Evolutionary conservation across 1,140 invertebrate species (phyloP), one percentile per base, ranked within the genome.

Genomic region (Halictus rubicundus): DNA sequence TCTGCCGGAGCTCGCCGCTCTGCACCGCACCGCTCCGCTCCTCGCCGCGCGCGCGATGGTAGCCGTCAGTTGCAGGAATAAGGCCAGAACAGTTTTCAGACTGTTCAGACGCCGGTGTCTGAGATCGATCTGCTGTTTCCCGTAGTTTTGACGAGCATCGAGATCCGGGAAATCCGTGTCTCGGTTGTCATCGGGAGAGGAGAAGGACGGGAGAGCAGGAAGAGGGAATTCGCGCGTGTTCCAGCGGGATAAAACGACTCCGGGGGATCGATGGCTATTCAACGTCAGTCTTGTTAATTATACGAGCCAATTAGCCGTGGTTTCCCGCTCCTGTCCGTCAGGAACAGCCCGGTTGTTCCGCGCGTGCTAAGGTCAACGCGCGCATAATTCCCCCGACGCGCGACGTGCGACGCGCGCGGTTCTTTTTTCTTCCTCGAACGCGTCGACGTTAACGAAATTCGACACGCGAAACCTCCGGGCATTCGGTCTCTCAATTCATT

Each of bases 291-390:
- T 79, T 88, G 88, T 90, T 90, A 91, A 90, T 91, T 90, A 90
- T 89, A 86, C 88, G 87, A 84, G 78, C 86, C 89, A 89, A 91
- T 91, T 91, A 90, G 84, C 86, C 87, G 69, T 68, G 81, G 78
- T 77, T 84, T 84, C 80, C 64, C 27, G 23, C 49, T 16, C 19
- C 14, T 72, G 72, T 68, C 78, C 78, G 60, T 80, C 78, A 68
- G 39, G 23, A 52, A 16, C 68, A 52, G 46, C 46, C 32, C 5
- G 32, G 57, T 64, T 54, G 46, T 70, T 70, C 49, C 66, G 57
- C 12, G 25, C 14, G 42, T 37, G 23, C 14, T 42, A 49, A 49
- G 66, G 75, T 77, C 42, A 32, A 32, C 57, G 57, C 10, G 25
- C 14, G 42, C 52, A 19, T 21, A 2, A 57, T 37, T 39, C 32